Base-by-base conservation (phyloP, 1,140 invertebrate species). In the Hirudo medicinalis region DNA sequence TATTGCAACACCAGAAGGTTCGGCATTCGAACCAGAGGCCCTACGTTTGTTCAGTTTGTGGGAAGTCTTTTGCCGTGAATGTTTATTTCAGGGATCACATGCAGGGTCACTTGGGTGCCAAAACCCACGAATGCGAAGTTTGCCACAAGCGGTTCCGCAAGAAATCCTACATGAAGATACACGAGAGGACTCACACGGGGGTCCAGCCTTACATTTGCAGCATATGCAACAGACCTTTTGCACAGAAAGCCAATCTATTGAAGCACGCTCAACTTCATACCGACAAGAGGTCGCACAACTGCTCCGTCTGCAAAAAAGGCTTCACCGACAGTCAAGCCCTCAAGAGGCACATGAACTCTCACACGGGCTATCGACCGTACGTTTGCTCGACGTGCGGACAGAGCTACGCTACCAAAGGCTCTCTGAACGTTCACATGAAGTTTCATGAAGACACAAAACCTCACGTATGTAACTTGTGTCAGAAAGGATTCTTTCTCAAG, bases 291-390 rank as follows among this genome's bases (percentile, higher is more conserved):
- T 36, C 69, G 19, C 94, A 97, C 79, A 97, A 94, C 0, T 97
- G 94, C 82, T 94, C 97, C 78, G 97, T 86, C 81, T 97, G 94
- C 82, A 94, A 94, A 6, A 93, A 93, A 80, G 87, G 88, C 63
- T 94, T 93, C 78, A 91, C 93, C 78, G 83, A 91, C 73, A 91
- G 91, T 0, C 91, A 79, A 0, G 63, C 81, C 32, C 71, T 82
- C 36, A 78, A 79, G 54, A 72, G 80, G 67, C 80, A 82, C 68
- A 78, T 79, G 73, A 73, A 79, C 15, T 78, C 78, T 20, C 80
- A 81, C 73, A 82, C 81, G 70, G 79, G 93, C 70, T 92, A 97
- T 83, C 95, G 96, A 80, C 94, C 94, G 0, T 92, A 96, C 79
- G 90, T 92, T 0, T 97, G 94, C 80, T 89, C 94, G 85, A 91